Percentiles rank a stretch among this genome's conserved stretches.
Evolutionary conservation across 2,888 invertebrate species (phyloP).

Genomic region (Aphidoletes aphidimyza): DNA sequence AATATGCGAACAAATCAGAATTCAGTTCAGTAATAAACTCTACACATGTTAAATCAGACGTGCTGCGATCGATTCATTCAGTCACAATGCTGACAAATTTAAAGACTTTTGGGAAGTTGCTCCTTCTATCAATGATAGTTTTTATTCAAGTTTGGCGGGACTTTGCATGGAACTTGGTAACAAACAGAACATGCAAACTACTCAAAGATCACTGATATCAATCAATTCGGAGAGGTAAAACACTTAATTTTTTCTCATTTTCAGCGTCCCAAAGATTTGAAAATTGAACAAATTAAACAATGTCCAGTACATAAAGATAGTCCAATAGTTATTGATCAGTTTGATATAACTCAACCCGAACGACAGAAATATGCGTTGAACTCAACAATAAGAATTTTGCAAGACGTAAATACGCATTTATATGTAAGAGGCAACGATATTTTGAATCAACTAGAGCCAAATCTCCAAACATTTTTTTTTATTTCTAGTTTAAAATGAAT

Average conservation of each 20-base stretch:
- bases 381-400: not conserved
- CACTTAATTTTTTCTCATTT: not conserved
- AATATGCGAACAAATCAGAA: no score
- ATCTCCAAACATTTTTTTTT: not conserved
- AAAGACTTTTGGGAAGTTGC: no score
- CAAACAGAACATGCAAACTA: not conserved
- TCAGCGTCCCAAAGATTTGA: constrained; percentile 35
- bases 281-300: not conserved
- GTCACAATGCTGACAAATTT: no score
- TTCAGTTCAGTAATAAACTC: no score
- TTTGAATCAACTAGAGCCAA: not conserved
- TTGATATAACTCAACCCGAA: not conserved
- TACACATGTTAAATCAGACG: no score
- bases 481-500: constrained; percentile 25
- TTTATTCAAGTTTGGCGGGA: no score
- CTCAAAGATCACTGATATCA: not conserved
- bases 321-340: not conserved
- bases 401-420: not conserved
- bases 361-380: not conserved
- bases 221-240: no score
- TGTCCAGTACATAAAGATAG: not conserved
- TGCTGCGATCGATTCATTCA: no score
- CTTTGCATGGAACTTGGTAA: not conserved
- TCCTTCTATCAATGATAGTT: no score
- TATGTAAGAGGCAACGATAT: not conserved